These are phyloP conservation scores for Dendroctonus valens DNA, from an alignment of 1,140 invertebrate genomes.

Conservation along the genomic window DNA sequence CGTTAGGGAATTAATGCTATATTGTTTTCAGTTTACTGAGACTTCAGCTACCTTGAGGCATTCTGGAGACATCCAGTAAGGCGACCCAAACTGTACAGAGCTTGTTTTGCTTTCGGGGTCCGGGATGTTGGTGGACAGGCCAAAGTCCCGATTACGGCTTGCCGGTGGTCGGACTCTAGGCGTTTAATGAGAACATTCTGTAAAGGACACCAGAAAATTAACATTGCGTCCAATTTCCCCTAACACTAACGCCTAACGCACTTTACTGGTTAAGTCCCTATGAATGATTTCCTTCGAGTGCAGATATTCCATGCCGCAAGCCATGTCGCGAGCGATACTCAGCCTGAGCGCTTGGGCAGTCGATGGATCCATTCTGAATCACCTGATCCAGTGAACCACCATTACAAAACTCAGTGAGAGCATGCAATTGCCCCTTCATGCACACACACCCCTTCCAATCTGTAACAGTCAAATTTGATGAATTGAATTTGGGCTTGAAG, in stretches of 20 bases:
- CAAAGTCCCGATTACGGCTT: constrained; percentile 93
- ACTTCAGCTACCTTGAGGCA: constrained; percentile 65
- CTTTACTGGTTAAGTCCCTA: constrained; percentile 93
- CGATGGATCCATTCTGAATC: constrained; percentile 67
- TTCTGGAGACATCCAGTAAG: constrained; percentile 98
- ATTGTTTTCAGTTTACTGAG: neutral
- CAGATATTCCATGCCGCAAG: constrained; percentile 87
- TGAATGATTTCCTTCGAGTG: constrained; percentile 91
- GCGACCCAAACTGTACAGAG: constrained; percentile 88
- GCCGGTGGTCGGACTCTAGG: constrained; percentile 64
- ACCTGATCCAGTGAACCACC: constrained; percentile 91
- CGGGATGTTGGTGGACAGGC: constrained; percentile 88
- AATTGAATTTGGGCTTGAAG: neutral
- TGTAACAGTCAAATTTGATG: constrained; percentile 1
- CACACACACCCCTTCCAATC: constrained; percentile 93
- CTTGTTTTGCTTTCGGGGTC: constrained; percentile 70
- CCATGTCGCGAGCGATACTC: constrained; percentile 82
- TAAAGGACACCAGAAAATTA: too few relatives aligned
- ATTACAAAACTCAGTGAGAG: constrained; percentile 92
- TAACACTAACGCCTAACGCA: constrained; percentile 49
- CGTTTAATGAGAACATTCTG: constrained; percentile 86
- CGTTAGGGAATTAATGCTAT: neutral
- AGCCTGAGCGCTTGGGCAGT: constrained; percentile 78
- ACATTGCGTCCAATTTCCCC: neutral
- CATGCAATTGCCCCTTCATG: constrained; percentile 93